Conservation (phyloP, 2,113 vertebrate species). For the Ictalurus furcatus region DNA sequence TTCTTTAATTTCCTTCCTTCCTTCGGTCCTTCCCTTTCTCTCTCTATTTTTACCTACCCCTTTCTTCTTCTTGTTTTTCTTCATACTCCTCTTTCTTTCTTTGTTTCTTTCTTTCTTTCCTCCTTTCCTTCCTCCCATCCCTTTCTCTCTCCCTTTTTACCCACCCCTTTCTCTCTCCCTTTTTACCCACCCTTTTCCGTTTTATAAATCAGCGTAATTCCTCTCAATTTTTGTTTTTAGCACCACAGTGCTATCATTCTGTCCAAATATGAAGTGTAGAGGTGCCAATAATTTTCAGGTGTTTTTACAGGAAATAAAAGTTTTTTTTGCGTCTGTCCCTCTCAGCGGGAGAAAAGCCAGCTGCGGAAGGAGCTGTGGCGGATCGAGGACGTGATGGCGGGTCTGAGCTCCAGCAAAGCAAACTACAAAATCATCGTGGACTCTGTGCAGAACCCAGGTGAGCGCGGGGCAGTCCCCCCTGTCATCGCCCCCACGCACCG, state of each 20-base stretch:
- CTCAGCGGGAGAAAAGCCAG: conserved; percentile 85
- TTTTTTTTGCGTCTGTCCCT: neutral
- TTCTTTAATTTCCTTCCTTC: neutral
- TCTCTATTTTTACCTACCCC: too few species aligned
- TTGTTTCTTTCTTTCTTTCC: neutral
- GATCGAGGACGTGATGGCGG: conserved; percentile 94
- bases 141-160: neutral
- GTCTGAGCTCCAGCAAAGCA: conserved; percentile 91
- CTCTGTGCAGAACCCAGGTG: conserved; percentile 95
- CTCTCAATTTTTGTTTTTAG: too few species aligned
- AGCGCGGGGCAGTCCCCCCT: conserved; percentile 40
- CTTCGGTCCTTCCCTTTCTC: neutral
- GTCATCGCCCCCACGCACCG: conserved; percentile 35
- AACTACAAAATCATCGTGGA: conserved; percentile 93
- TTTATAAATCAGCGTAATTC: too few species aligned
- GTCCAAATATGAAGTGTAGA: neutral
- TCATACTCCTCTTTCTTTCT: neutral
- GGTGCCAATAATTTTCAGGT: neutral
- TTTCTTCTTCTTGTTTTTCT: too few species aligned
- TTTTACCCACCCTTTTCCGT: too few species aligned
- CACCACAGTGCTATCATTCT: neutral
- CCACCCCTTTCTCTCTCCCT: neutral
- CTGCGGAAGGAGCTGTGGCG: conserved; percentile 96
- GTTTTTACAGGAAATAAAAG: neutral
- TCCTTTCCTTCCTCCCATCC: neutral